Evolutionary conservation across 2,113 vertebrate species (phyloP).

Genomic region (Seriola rivoliana): DNA sequence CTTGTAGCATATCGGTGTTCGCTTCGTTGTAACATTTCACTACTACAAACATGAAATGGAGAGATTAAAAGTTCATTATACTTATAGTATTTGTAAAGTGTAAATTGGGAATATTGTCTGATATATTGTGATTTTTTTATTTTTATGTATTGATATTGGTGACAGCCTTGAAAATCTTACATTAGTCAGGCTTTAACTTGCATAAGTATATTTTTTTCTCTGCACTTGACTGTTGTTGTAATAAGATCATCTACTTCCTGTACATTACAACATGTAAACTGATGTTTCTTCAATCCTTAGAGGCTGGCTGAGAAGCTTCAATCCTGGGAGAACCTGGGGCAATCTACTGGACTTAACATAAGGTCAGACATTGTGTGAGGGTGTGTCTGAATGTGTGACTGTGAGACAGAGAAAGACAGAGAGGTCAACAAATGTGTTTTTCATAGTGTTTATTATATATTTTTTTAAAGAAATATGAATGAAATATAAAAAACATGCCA

Average conservation of each 20-base stretch:
- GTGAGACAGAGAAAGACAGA: not conserved
- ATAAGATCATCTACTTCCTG: not conserved
- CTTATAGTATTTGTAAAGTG: not conserved
- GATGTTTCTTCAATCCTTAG: conserved; percentile 73
- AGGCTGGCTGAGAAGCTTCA: conserved; percentile 88
- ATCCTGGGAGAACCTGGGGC: conserved; percentile 92
- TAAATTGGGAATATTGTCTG: not conserved
- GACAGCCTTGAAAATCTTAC: not conserved
- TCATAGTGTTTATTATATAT: not conserved
- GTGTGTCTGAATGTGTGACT: not conserved
- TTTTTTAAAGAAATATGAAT: not conserved
- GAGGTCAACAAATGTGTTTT: not conserved
- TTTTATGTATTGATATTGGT: not conserved
- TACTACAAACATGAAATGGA: not conserved
- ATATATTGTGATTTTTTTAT: not conserved
- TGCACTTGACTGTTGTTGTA: not conserved
- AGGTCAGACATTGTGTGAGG: conserved; percentile 80
- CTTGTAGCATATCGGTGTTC: not conserved
- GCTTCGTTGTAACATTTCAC: not conserved
- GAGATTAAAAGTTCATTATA: not conserved
- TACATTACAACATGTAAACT: not conserved
- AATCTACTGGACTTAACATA: conserved; percentile 91
- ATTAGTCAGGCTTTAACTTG: not conserved
- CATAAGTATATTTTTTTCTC: too few species aligned
- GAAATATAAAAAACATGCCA: conserved; percentile 22